Base-by-base conservation (phyloP, 2,888 invertebrate genomes). In the Pterobdella sp. region DNA sequence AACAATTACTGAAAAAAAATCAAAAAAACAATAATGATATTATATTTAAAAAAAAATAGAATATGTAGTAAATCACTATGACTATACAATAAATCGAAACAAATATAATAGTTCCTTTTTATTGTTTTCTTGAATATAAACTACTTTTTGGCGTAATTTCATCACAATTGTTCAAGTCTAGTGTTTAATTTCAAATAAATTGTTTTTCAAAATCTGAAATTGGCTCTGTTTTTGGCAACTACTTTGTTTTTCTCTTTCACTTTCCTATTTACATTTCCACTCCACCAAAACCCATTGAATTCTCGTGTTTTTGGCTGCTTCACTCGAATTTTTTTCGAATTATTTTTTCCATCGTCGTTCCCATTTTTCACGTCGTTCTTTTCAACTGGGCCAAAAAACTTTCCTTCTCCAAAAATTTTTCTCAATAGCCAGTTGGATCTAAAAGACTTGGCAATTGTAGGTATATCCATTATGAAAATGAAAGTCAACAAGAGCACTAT, bases 381-480 rank as follows among this genome's bases (percentile, higher is more conserved):
- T 42, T 42, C 42, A 4, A 56, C 60, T n/a, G 3, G 14, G 4
- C 3, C 14, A n/a, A 56, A 56, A n/a, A 56, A 56, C 60, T 56
- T 56, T 7, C 60, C 26, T 3, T 56, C n/a, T 56, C 60, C 60
- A 26, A 56, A 56, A 56, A 56, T n/a, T 26, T 49, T 69, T 49
- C 52, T 42, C 31, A 69, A 32, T 1, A 37, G 31, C 4, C 69
- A 42, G 52, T 52, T 69, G 14, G 26, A 31, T 29, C 52, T 22
- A 31, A 69, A 14, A 3, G 42, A 49, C 49, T 32, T 69, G 42
- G 29, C 10, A 52, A 69, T 52, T 1, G 71, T 63, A 10, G 71
- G 71, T 10, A 71, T n/a, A 36, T 71, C 71, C n/a, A 71, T 32
- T 34, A 71, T 34, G 63, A 71, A 71, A 37, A 71, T 18, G 26